Evolutionary conservation across 92 coral and sea anemone genomes (phyloP), one percentile per base, ranked within the genome.

Genomic region (Anthopleura xanthogrammica): DNA sequence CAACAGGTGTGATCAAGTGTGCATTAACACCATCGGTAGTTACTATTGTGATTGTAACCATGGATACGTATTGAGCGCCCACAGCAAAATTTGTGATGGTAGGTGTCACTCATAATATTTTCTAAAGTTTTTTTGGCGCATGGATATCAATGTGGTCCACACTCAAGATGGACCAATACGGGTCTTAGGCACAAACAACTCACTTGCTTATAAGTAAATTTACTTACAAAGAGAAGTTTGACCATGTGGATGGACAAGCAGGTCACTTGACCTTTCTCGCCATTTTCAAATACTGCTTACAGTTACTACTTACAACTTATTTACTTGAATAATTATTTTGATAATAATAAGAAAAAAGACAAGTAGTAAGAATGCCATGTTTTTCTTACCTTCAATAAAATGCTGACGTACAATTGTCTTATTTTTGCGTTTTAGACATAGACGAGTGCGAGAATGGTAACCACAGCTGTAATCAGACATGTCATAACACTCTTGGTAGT

Each of bases 401-500:
- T 16, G 24, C 3, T 52, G 56, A 40, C 56, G 23, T 3, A 24
- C 4, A 16, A 17, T 14, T 65, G 5, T 16, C 22, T 83, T 22
- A 8, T 56, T 39, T 57, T 36, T 81, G 3, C 1, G n/a, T 79
- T 77, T 29, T 80, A 93, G 97, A 93, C 75, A 83, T 93, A 7
- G 90, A 93, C 76, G 97, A 93, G 79, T 93, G 97, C 81, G 70
- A 76, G 16, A 68, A 80, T 8, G 86, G 91, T 41, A 46, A 57
- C 41, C 93, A 93, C 43, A 62, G 80, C 22, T 93, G 97, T 72
- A 79, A 85, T 55, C 95, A 93, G 39, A 77, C 55, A 71, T 93
- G 95, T 77, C 86, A 77, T 55, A 93, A 93, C 75, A 80, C 85
- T 14, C 95, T 83, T 2, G 97, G 97, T 0, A 91, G 97, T 77